phyloP scores from a whole-genome alignment of 2,113 vertebrate genomes.

The Vulpes lagopus region DNA sequence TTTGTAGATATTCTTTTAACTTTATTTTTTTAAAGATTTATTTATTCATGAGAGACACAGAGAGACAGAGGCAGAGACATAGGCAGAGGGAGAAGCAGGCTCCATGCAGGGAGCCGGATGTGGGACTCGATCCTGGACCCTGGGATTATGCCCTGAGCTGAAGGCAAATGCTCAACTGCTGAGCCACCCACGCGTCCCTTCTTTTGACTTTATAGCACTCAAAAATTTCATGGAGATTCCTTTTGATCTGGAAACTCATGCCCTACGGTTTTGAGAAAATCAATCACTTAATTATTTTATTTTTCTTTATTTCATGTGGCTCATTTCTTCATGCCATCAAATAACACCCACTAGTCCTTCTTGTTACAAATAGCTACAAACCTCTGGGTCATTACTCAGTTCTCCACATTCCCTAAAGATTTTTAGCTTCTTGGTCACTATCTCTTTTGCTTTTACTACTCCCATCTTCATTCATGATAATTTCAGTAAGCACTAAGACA shows the following conservation, averaged over 20 bases:
- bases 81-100: too few relatives aligned
- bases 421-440: background rate
- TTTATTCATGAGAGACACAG: too few relatives aligned
- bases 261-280: background rate
- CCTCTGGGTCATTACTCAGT: background rate
- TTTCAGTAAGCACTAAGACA: background rate
- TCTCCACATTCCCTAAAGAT: background rate
- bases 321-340: constrained; percentile 38
- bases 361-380: background rate
- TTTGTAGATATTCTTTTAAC: background rate
- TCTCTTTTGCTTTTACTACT: constrained; percentile 17
- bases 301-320: background rate
- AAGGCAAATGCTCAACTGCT: too few relatives aligned
- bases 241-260: constrained; percentile 16
- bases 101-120: too few relatives aligned
- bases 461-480: background rate
- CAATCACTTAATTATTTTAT: background rate
- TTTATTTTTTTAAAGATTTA: too few relatives aligned
- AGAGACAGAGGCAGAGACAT: too few relatives aligned
- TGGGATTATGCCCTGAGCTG: too few relatives aligned
- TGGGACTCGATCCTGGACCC: too few relatives aligned
- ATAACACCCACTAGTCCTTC: background rate
- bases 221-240: background rate
- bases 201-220: background rate
- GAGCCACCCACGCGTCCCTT: too few relatives aligned